Evolutionary conservation across 2,888 invertebrate species (phyloP).

Genomic region (Petrolisthes manimaculis): DNA sequence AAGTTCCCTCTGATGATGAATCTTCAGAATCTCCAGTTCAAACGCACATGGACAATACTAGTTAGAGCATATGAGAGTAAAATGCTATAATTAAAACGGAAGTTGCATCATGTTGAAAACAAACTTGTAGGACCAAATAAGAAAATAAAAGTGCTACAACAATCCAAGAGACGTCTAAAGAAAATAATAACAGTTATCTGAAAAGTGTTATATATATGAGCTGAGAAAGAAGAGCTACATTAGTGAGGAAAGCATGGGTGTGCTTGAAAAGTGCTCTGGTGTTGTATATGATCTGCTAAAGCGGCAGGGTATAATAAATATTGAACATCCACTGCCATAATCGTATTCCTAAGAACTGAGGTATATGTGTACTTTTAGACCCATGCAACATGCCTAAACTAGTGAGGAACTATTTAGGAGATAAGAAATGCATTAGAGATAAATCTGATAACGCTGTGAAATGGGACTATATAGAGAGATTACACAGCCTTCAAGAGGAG

Average conservation of each 20-base stretch:
- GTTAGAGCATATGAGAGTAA: background rate
- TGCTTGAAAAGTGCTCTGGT: background rate
- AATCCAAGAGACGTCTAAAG: background rate
- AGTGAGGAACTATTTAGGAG: no score
- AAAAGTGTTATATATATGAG: no score
- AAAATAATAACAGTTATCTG: no score
- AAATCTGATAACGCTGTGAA: no score
- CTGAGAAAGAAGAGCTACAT: background rate
- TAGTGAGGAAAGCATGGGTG: background rate
- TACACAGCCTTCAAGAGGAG: no score
- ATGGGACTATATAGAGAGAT: no score
- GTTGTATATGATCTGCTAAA: conserved; percentile 1
- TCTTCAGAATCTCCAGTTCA: background rate
- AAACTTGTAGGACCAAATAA: background rate
- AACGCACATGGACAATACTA: background rate
- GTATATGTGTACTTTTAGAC: no score
- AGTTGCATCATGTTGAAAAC: background rate
- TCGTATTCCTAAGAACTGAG: background rate
- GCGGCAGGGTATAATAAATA: background rate
- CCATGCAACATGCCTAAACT: no score
- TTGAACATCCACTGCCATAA: background rate
- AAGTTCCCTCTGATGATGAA: background rate
- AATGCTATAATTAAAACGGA: background rate
- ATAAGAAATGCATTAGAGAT: no score
- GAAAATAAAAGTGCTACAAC: background rate